A percentile compares a stretch with the other conserved stretches of the same genome.
Evolutionary conservation across 2,888 invertebrate species (phyloP).

Genomic region (Polymixis lichenea): DNA sequence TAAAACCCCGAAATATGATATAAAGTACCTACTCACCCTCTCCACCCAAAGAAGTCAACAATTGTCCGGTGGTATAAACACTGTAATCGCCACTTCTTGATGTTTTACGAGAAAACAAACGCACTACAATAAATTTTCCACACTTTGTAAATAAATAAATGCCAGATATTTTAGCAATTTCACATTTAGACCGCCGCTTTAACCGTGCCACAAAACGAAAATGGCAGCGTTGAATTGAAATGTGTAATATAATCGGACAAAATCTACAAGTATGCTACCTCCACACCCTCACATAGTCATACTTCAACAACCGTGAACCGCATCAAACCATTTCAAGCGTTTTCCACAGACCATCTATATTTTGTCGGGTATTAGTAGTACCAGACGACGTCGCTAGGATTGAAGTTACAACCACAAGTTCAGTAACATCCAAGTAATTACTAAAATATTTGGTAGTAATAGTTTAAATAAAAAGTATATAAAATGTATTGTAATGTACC

Average conservation of each 20-base stretch:
- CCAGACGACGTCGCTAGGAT: conserved; percentile 48
- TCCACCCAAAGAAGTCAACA: conserved; percentile 86
- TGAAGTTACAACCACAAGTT: conserved; percentile 48
- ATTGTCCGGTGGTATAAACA: conserved; percentile 75
- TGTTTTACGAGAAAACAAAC: conserved; percentile 72
- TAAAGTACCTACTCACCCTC: conserved; percentile 85
- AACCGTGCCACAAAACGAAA: conserved; percentile 90
- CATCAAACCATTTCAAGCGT: conserved; percentile 18
- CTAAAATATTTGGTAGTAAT: not conserved
- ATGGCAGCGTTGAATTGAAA: conserved; percentile 88
- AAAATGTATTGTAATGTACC: not conserved
- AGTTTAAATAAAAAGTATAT: not conserved
- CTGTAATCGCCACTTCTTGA: conserved; percentile 71
- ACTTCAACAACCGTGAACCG: conserved; percentile 22
- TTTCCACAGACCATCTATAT: conserved; percentile 50
- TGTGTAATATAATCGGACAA: conserved; percentile 69
- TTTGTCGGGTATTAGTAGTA: conserved; percentile 64
- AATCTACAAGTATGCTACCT: conserved; percentile 59
- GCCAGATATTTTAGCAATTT: conserved; percentile 76
- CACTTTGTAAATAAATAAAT: conserved; percentile 76
- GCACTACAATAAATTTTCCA: conserved; percentile 73
- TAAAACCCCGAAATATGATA: conserved; percentile 77
- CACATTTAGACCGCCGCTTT: conserved; percentile 83
- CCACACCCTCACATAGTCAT: conserved; percentile 59
- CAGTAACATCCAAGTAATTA: conserved; percentile 10